Evolutionary conservation across 2,113 vertebrate species (phyloP).

Genomic region (Galeopterus variegatus): DNA sequence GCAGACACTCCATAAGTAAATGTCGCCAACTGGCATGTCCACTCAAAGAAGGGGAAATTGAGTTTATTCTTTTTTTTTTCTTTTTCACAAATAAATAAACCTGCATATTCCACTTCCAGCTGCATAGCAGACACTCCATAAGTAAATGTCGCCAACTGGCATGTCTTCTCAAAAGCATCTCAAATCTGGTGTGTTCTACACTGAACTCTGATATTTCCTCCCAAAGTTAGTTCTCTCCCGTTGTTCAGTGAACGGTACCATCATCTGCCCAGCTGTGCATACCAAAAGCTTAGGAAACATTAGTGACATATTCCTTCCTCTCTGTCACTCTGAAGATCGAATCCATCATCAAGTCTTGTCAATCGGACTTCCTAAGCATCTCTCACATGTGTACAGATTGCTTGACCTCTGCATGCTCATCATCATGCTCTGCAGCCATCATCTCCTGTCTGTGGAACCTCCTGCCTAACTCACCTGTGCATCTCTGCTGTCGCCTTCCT

Average conservation of each 20-base stretch:
- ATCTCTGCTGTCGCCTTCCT: neutral
- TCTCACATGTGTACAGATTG: neutral
- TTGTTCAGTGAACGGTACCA: neutral
- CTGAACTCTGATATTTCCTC: neutral
- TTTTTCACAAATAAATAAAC: slow-evolving; percentile 35
- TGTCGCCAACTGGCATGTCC: neutral
- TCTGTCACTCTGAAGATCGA: neutral
- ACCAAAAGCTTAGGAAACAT: neutral
- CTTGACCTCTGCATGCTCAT: neutral
- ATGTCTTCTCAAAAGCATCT: neutral
- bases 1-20: neutral
- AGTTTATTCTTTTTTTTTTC: neutral
- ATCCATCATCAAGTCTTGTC: neutral
- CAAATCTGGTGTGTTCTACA: neutral
- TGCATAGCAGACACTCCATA: neutral
- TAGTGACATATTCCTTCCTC: neutral
- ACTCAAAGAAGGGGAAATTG: neutral
- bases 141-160: neutral
- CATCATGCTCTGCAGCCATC: neutral
- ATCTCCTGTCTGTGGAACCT: neutral
- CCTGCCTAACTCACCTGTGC: neutral
- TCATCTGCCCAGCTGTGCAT: neutral
- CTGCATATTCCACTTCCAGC: neutral
- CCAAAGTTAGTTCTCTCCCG: slow-evolving; percentile 27
- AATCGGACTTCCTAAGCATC: neutral